Evolutionary conservation across 2,888 invertebrate genomes (phyloP).

Genomic region (Caenorhabditis sp.): DNA sequence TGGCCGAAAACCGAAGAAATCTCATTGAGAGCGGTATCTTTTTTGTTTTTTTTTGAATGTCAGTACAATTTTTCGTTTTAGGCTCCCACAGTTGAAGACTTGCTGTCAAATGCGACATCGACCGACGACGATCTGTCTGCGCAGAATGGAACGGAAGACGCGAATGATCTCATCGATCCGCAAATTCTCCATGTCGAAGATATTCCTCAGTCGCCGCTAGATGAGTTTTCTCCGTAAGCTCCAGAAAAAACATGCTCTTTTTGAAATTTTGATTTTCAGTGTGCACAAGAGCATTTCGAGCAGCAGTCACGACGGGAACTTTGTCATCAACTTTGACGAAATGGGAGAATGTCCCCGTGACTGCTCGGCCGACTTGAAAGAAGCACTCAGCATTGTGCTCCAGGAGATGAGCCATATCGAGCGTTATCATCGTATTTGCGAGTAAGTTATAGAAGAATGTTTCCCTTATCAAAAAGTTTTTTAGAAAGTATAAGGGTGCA

Average conservation of each 20-base stretch:
- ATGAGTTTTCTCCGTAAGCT: constrained; percentile 40
- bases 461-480: constrained; percentile 13
- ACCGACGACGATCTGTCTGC: neutral
- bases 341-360: constrained; percentile 61
- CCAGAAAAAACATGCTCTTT: too few species aligned
- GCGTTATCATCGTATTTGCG: constrained; percentile 65
- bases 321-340: constrained; percentile 54
- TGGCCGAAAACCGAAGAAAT: constrained; percentile 45
- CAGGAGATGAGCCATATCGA: constrained; percentile 69
- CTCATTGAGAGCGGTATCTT: constrained; percentile 23
- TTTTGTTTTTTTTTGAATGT: neutral
- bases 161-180: constrained; percentile 1
- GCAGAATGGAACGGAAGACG: constrained; percentile 10
- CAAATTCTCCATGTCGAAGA: constrained; percentile 25
- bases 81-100: neutral
- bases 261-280: constrained; percentile 10
- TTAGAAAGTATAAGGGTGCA: constrained; percentile 65
- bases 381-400: constrained; percentile 55
- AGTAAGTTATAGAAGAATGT: constrained; percentile 19
- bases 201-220: constrained; percentile 41
- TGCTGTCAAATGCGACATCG: constrained; percentile 2
- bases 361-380: constrained; percentile 61
- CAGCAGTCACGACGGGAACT: constrained; percentile 34
- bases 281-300: constrained; percentile 5
- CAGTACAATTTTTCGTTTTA: constrained; percentile 1